Percentiles rank a stretch among this genome's conserved stretches.
Conservation (phyloP, 2,888 invertebrate genomes). For the Stomorhina lunata region DNA sequence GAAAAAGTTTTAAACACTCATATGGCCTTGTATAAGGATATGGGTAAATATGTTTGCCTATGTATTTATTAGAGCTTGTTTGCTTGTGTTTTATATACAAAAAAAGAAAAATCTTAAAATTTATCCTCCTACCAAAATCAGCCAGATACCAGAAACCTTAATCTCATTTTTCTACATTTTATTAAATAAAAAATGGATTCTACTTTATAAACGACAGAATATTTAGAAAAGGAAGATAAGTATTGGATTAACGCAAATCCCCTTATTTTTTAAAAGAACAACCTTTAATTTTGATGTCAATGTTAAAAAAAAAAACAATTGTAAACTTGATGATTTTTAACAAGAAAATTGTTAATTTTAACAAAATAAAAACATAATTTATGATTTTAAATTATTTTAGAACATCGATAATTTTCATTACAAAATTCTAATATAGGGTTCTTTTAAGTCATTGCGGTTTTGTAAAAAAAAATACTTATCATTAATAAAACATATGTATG, state of each 20-base stretch:
- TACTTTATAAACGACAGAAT: neutral
- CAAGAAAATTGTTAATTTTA: too few relatives aligned
- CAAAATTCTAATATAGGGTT: too few relatives aligned
- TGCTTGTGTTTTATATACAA: neutral
- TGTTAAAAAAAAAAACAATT: too few relatives aligned
- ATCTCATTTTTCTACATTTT: neutral
- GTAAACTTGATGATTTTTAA: too few relatives aligned
- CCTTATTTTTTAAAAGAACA: neutral
- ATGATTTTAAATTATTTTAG: too few relatives aligned
- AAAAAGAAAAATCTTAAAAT: neutral
- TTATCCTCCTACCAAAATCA: neutral
- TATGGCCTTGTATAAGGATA: neutral
- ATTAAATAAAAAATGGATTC: neutral
- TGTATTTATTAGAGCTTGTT: neutral
- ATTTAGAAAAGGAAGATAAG: too few relatives aligned
- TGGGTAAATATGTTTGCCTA: neutral
- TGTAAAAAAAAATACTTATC: too few relatives aligned
- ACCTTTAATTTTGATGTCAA: neutral
- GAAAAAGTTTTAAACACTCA: neutral
- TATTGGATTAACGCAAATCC: neutral
- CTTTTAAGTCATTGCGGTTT: too few relatives aligned
- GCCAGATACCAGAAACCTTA: slow-evolving; percentile 5
- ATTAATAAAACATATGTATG: too few relatives aligned
- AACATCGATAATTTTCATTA: too few relatives aligned
- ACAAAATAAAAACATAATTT: too few relatives aligned